These are phyloP conservation scores for Ciconia nigra DNA, from an alignment of 2,797 vertebrate species.

Conservation along the genomic window DNA sequence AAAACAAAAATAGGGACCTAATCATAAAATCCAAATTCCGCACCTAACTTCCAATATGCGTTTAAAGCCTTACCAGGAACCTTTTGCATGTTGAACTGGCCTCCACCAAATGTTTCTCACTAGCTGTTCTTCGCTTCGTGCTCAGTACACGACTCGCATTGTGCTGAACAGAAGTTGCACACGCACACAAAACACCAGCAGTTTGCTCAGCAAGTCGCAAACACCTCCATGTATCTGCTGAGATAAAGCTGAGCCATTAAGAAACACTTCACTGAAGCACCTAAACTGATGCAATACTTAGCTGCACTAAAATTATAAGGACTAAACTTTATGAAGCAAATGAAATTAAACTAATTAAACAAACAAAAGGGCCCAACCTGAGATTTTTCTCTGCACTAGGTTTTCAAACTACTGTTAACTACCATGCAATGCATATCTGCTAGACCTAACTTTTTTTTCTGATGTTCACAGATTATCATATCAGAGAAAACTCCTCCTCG, in stretches of 20 bases:
- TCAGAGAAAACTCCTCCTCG: not conserved
- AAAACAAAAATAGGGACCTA: not conserved
- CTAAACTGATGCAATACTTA: not conserved
- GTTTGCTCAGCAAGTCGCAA: not conserved
- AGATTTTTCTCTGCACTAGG: not conserved
- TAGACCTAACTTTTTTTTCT: not conserved
- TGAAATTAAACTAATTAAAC: not conserved
- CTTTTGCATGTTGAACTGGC: not conserved
- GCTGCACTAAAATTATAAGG: not conserved
- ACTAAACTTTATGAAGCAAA: not conserved
- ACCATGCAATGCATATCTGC: not conserved
- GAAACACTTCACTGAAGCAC: not conserved
- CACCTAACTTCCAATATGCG: not conserved
- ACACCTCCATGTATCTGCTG: not conserved
- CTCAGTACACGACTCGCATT: not conserved
- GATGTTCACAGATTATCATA: not conserved
- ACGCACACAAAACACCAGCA: not conserved
- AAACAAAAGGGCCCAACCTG: not conserved
- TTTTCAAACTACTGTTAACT: not conserved
- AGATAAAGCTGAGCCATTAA: not conserved
- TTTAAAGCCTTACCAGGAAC: not conserved
- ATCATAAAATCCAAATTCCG: not conserved
- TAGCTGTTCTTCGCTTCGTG: not conserved
- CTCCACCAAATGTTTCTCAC: not conserved
- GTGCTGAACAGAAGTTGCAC: not conserved